phyloP scores from a whole-genome alignment of 2,113 vertebrate species.

The Sorex araneus region DNA sequence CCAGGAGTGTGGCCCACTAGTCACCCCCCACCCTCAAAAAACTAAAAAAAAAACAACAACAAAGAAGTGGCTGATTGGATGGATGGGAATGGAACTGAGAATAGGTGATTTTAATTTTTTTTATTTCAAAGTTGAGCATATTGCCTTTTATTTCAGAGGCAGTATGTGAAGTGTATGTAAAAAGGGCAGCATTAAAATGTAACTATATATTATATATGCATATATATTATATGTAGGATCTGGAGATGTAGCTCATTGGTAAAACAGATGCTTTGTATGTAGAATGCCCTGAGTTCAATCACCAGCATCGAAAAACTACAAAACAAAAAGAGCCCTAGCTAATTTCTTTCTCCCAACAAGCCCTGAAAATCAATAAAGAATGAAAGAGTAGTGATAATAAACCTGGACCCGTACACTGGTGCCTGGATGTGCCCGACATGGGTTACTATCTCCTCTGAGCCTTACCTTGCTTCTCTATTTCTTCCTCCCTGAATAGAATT shows the following conservation, averaged over 20 bases:
- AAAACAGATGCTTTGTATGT: too few relatives aligned
- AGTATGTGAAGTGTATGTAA: background rate
- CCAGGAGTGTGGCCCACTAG: too few relatives aligned
- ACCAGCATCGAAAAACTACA: too few relatives aligned
- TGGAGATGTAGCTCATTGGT: too few relatives aligned
- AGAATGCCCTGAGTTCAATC: too few relatives aligned
- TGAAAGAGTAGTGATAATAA: background rate
- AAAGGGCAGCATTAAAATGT: background rate
- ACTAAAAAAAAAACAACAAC: too few relatives aligned
- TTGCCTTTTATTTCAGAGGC: background rate
- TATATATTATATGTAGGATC: too few relatives aligned
- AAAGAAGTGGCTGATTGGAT: background rate
- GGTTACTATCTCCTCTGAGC: background rate
- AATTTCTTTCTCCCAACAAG: background rate
- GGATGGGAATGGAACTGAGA: background rate
- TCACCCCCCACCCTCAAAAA: too few relatives aligned
- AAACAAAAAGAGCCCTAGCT: too few relatives aligned
- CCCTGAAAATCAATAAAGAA: background rate
- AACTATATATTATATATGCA: background rate
- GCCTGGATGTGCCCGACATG: background rate
- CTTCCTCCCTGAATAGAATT: background rate
- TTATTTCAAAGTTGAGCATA: conserved; percentile 24
- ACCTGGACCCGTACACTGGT: background rate
- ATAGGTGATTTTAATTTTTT: background rate
- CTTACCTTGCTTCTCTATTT: background rate